Percentiles rank a stretch among this genome's conserved stretches.
Evolutionary conservation across 2,888 invertebrate species (phyloP).

Genomic region (Caenorhabditis wallacei): DNA sequence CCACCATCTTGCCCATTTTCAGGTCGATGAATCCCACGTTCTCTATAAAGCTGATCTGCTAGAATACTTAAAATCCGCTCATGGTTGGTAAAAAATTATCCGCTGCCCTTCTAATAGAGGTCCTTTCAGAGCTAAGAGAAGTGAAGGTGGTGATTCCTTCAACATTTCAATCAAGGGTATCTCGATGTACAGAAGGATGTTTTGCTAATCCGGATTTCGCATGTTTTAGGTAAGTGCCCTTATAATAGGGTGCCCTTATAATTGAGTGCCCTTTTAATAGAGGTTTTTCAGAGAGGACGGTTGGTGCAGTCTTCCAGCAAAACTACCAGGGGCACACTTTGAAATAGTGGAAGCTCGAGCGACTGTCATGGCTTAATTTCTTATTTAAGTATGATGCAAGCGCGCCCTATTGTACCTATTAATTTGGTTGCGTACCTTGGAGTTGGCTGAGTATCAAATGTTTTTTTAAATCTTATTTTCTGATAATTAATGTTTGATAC

Average conservation of each 20-base stretch:
- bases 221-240: conserved; percentile 64
- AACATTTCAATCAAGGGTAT: conserved; percentile 61
- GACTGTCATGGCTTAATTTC: conserved; percentile 14
- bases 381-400: too few species aligned
- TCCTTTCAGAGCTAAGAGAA: conserved; percentile 52
- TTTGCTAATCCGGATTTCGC: conserved; percentile 68
- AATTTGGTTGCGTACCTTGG: too few species aligned
- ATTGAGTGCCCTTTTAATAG: too few species aligned
- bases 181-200: conserved; percentile 66
- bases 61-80: conserved; percentile 65
- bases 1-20: conserved; percentile 5
- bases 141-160: conserved; percentile 66
- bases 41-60: conserved; percentile 70
- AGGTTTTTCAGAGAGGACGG: conserved; percentile 65
- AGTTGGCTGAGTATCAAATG: too few species aligned
- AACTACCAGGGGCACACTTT: conserved; percentile 59
- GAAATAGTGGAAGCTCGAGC: conserved; percentile 43
- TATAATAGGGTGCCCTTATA: not conserved
- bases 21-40: conserved; percentile 71
- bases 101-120: too few species aligned
- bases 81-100: conserved; percentile 43
- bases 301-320: conserved; percentile 56
- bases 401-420: not conserved
- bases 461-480: too few species aligned
- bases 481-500: too few species aligned